A percentile compares a stretch with the other conserved stretches of the same genome.
Evolutionary conservation across 2,113 vertebrate species (phyloP).

Genomic region (Felis chaus): DNA sequence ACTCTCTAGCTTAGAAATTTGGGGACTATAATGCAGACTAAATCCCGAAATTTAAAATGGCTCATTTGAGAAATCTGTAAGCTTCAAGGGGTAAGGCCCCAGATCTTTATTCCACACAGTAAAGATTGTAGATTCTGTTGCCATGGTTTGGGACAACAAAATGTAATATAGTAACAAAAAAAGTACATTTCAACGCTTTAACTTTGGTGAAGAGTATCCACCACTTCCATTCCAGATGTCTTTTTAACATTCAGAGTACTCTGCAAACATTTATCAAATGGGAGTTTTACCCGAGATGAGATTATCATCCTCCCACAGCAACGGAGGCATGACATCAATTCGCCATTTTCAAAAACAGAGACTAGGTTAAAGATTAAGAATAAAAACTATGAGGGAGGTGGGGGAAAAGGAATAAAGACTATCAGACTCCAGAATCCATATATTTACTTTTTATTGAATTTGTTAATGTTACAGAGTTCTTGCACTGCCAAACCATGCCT

Average conservation of each 20-base stretch:
- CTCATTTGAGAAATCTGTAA: not conserved
- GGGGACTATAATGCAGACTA: not conserved
- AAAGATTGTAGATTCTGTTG: not conserved
- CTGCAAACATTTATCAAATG: not conserved
- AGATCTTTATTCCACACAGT: not conserved
- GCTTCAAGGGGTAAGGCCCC: not conserved
- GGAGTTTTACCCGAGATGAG: not conserved
- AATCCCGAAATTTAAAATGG: not conserved
- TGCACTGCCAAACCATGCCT: constrained; percentile 85
- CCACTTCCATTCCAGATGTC: not conserved
- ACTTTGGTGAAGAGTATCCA: not conserved
- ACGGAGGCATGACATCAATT: not conserved
- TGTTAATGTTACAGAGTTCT: constrained; percentile 86
- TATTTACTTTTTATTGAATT: constrained; percentile 87
- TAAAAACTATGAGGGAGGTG: not conserved
- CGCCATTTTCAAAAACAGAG: not conserved
- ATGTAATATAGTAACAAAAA: not conserved
- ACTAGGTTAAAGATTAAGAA: not conserved
- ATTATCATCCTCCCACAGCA: not conserved
- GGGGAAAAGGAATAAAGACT: not conserved
- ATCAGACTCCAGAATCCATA: constrained; percentile 74
- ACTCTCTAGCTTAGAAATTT: not conserved
- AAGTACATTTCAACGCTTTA: not conserved
- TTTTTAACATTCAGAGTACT: not conserved
- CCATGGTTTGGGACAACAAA: not conserved